Base-by-base conservation (phyloP, 2,888 invertebrate genomes). In the Tineola bisselliella region DNA sequence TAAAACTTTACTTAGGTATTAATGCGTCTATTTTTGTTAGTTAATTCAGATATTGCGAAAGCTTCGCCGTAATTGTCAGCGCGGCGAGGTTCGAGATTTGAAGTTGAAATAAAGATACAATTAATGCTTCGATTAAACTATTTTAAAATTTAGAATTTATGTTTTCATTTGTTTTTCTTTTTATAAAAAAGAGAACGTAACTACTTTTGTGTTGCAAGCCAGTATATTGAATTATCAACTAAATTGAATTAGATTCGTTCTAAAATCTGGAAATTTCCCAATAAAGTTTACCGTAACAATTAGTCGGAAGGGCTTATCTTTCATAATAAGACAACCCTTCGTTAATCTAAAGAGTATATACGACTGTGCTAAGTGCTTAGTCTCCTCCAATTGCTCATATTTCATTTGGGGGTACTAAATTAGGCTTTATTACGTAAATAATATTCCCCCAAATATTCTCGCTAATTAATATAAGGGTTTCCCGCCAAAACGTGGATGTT, bases 381-480 rank as follows among this genome's bases (percentile, higher is more conserved):
- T 82, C 77, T 76, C 77, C 66, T 76, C n/a, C 76, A 77, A 84
- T 83, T 74, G 80, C 75, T 79, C 78, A 79, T 87, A 86, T 81
- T 86, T 86, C 80, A 84, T 80, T 79, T 74, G 68, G 73, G 76
- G 76, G 79, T 71, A 69, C 74, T 83, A 84, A 84, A 84, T 84
- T 79, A 84, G 81, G 79, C 82, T 84, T 84, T 84, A 84, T 84
- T 81, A 79, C 77, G 79, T 80, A 79, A 84, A 84, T 84, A 83
- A 82, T 83, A 83, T 74, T 80, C 82, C 81, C 75, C 77, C 79
- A 79, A 84, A 84, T 86, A 81, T 83, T 80, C 75, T 65, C 73
- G 72, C 84, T 84, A 84, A 84, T 86, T 84, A 87, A 84, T 84
- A 81, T 80, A 80, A 81, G 80, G 82, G 81, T 69, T 73, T 72